Evolutionary conservation across 2,888 invertebrate species (phyloP), one percentile per base, ranked within the genome.

Genomic region (Tethea ocularis): DNA sequence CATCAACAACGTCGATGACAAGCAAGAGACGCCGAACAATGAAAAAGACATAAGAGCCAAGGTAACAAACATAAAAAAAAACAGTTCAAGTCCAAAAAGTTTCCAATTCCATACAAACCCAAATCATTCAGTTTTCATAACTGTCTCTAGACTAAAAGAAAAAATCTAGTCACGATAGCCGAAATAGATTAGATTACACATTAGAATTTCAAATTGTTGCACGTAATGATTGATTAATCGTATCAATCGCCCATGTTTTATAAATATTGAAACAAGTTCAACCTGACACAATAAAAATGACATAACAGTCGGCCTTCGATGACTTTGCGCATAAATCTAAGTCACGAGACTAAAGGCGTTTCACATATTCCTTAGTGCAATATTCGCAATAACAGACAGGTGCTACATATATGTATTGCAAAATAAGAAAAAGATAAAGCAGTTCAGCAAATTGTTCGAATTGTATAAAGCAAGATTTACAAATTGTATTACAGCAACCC

Each of bases 1-100:
- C 71, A 96, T 96, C 79, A 96, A 96, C 86, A 96, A 96, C 79
- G 95, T 95, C 75, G 94, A 94, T 71, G 96, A 96, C 85, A 95
- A 95, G 78, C 95, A 95, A 77, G 95, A 95, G 82, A 91, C 94
- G 56, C 94, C 95, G 46, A 95, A 96, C 85, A 92, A 82, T 69
- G 95, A 95, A 74, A 95, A 95, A 83, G 94, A 95, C 83, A 95
- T 96, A 75, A 93, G 95, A 84, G 94, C 94, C 76, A 96, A 96
- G 94, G 95, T 95, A 91, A 86, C 64, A 65, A 72, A 57, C 63
- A 51, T 60, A 67, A 62, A 69, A 59, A 67, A 74, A 66, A 64
- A 67, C 65, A 61, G 63, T 67, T 72, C 62, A 64, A 68, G 54
- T 54, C 54, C 54, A 54, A 33, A 17, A 20, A 54, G 54, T 54